Evolutionary conservation across 2,797 vertebrate genomes (phyloP), one percentile per base, ranked within the genome.

Genomic region (Stomatorhinus walkeri): DNA sequence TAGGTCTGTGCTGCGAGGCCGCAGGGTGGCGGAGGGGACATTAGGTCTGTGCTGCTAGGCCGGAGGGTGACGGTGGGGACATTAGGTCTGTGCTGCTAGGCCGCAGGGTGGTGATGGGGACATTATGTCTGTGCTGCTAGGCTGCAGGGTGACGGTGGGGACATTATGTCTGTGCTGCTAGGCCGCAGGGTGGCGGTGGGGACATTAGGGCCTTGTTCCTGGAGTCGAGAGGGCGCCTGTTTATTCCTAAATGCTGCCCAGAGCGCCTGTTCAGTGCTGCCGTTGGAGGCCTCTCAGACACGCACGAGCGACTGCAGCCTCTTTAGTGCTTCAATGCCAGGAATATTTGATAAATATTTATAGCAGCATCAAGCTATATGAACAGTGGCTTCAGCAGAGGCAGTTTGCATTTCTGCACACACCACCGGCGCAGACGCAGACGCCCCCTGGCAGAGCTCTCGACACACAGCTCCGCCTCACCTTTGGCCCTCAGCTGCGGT

Each of bases 401-500:
- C 68, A 19, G 72, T 79, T 79, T 79, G 48, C 85, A 54, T 56
- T 19, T 36, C 14, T 56, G 49, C 16, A 83, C 16, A 32, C 32
- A 28, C 2, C 64, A 28, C 36, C 4, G n/a, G 12, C 32, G 24
- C 3, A 28, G 61, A 52, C 48, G 64, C 14, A 52, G 3, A 10
- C 14, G 49, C 5, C 76, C 54, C 6, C 22, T 32, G 51, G 46
- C 68, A 9, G 56, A 56, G 54, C 83, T 64, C 49, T 72, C 36
- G 28, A 22, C n/a, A 93, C 94, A 93, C 94, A 93, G 94, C 94
- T 90, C 88, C 46, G 12, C 24, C 43, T 64, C 83, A 52, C 83
- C 61, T 89, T 86, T 64, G 94, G 95, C 95, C 95, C 95, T 94
- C 94, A 93, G 94, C 88, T 43, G 52, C 87, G 14, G 87, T 16